Conservation (phyloP, 1,140 invertebrate genomes). For the Drosophila sp. region DNA sequence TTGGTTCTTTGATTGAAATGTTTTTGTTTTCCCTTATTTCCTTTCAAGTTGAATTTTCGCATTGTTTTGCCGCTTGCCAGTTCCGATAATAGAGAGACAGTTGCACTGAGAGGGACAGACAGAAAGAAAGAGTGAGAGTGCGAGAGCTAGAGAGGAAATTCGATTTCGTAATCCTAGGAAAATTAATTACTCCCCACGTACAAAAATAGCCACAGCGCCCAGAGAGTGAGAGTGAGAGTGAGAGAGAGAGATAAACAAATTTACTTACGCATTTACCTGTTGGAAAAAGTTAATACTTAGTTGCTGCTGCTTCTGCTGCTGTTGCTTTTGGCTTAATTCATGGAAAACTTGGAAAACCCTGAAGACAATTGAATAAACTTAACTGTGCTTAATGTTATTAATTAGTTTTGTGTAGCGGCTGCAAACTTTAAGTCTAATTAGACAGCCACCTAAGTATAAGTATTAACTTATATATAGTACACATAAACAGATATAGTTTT, state of each 20-base stretch:
- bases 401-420: conserved; percentile 47
- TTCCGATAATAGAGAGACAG: neutral
- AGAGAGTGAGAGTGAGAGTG: too few species aligned
- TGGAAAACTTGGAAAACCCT: conserved; percentile 36
- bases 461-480: conserved; percentile 8
- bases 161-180: conserved; percentile 12
- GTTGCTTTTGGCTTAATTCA: neutral
- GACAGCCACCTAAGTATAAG: conserved; percentile 7
- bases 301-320: neutral
- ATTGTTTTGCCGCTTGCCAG: neutral
- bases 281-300: conserved; percentile 6
- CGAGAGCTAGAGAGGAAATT: neutral
- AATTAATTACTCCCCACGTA: conserved; percentile 4
- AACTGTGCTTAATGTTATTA: conserved; percentile 65
- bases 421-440: conserved; percentile 45
- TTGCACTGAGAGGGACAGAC: neutral
- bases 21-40: neutral
- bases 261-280: conserved; percentile 22
- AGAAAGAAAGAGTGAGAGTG: neutral
- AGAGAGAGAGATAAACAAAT: conserved; percentile 17
- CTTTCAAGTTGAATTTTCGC: neutral
- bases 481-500: neutral
- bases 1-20: neutral
- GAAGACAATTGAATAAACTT: conserved; percentile 24
- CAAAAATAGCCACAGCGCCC: neutral